These are phyloP conservation scores for Opisthograptis luteolata DNA, from an alignment of 2,888 invertebrate genomes.

Conservation along the genomic window DNA sequence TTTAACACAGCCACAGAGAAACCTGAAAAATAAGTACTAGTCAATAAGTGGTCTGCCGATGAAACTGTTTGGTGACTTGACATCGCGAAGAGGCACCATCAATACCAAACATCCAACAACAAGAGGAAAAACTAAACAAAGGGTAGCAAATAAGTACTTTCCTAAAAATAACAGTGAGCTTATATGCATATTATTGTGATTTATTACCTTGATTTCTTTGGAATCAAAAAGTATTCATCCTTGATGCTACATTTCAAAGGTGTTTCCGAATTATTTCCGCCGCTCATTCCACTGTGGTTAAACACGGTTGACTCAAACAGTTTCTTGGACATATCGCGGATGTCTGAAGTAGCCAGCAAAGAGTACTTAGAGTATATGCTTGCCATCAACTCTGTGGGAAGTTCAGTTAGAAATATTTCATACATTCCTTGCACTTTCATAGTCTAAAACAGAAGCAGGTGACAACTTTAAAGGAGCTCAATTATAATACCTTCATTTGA, in stretches of 20 bases:
- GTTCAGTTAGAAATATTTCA: slow-evolving; percentile 43
- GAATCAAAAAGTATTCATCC: slow-evolving; percentile 85
- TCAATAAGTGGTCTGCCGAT: too few relatives aligned
- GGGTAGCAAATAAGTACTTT: too few relatives aligned
- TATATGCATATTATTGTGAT: neutral
- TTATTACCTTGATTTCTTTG: slow-evolving; percentile 85
- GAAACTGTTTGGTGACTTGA: too few relatives aligned
- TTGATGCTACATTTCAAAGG: slow-evolving; percentile 78
- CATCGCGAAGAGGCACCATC: too few relatives aligned
- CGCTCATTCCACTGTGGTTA: slow-evolving; percentile 62
- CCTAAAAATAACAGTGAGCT: neutral
- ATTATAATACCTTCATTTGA: too few relatives aligned
- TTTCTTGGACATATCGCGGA: slow-evolving; percentile 55
- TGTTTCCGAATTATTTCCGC: slow-evolving; percentile 82
- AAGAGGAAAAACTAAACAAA: too few relatives aligned
- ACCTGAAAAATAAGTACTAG: slow-evolving; percentile 82
- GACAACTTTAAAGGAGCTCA: neutral
- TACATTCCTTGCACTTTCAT: slow-evolving; percentile 50
- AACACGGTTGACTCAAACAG: slow-evolving; percentile 62
- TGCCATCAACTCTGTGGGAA: slow-evolving; percentile 45
- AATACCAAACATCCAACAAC: too few relatives aligned
- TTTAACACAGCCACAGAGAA: slow-evolving; percentile 85
- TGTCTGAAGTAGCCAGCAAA: slow-evolving; percentile 55
- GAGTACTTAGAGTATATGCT: slow-evolving; percentile 45
- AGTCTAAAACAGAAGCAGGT: slow-evolving; percentile 52